Evolutionary conservation across 1,140 invertebrate species (phyloP), one percentile per base, ranked within the genome.

Genomic region (Pseudomyrmex gracilis): DNA sequence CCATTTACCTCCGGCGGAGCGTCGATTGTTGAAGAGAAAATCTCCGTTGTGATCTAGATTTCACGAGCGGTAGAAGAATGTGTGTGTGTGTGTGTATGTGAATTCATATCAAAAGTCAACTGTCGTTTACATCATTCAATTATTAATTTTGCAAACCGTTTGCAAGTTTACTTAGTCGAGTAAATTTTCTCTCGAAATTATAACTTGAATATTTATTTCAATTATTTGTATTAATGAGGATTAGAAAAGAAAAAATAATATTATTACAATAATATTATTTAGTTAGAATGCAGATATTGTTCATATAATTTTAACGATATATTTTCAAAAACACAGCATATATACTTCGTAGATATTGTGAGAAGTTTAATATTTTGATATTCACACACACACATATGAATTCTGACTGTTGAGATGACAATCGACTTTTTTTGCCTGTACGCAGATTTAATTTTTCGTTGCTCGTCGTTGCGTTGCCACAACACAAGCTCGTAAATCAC

Each of bases 1-100:
- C 93, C 93, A 94, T 94, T 94, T 94, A 94, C 93, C 93, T 93
- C 93, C 93, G 91, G 93, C 93, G 93, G 91, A 93, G 93, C 90
- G 91, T 92, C 92, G 93, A 94, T 94, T 93, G 90, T 91, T 91
- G 93, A 94, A 94, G 93, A 94, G 93, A 94, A 94, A 94, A 94
- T 94, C 93, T 93, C 92, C 91, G 90, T 70, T 92, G 90, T 92
- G 90, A 94, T 94, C 93, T 93, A 91, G 91, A 92, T 91, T 92
- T 92, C 90, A 91, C 90, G 87, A 90, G 53, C 84, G 82, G 71
- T 84, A 73, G 86, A 87, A 73, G 73, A 34, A 82, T 67, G 85
- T 84, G 61, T 73, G 63, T 80, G n/a, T 84, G 77, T 66, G 85
- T 34, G 20, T 60, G 24, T 68, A 10, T 34, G 13, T 22, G 66